Evolutionary conservation across 2,888 invertebrate genomes (phyloP), one percentile per base, ranked within the genome.

Genomic region (Cheilosia vernalis): DNA sequence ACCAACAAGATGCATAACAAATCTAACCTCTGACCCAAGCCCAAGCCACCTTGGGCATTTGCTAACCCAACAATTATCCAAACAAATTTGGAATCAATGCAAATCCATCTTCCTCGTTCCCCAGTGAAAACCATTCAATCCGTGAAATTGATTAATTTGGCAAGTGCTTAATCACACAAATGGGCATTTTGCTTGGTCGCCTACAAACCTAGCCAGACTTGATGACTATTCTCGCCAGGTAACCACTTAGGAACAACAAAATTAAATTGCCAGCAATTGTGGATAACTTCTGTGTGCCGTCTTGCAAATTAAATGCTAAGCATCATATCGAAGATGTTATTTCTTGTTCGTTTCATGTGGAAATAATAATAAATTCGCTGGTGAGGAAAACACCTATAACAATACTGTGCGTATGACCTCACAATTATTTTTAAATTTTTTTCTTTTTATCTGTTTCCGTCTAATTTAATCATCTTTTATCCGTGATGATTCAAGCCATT

Each of bases 391-490:
- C 56, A 79, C 51, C 64, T 63, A 37, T 37, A 49, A 73, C 56
- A 63, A 67, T 79, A 66, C 66, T 51, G 60, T 56, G 72, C 53
- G 83, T 83, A 88, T 88, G 88, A 88, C 78, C 87, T 88, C 88
- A 88, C 66, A 88, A 88, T 87, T 88, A 87, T 87, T 87, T 87
- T 88, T 86, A 86, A 60, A 79, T 85, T 37, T 87, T 7, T 88
- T 66, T 80, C 77, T 37, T 87, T 0, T 88, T 88, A 88, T 88
- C 89, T 87, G 89, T 90, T 90, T 90, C 90, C 90, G 90, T 90
- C 90, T 90, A 87, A 89, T 89, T 89, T 88, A 89, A 89, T 88
- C 89, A 89, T 89, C 87, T 86, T 86, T 74, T 67, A 79, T 87
- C 51, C 79, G 86, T 70, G 72, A 61, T 79, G 67, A 79, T 74